Percentiles rank a stretch among this genome's conserved stretches.
phyloP scores from a whole-genome alignment of 92 coral and sea anemone species.

The Bergia puertoricense region DNA sequence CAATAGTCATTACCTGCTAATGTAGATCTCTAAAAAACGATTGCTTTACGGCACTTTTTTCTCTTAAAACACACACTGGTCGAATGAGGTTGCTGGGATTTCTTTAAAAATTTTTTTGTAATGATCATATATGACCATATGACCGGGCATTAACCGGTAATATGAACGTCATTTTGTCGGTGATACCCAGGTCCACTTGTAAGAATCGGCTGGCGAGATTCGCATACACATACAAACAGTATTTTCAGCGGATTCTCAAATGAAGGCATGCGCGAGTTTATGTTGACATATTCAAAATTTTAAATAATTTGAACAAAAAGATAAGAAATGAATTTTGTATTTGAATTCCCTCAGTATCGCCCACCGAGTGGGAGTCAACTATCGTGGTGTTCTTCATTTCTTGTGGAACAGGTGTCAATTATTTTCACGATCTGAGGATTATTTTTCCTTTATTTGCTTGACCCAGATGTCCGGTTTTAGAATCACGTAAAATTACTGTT shows the following conservation, averaged over 20 bases:
- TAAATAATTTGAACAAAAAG: background rate
- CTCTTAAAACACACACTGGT: too few relatives aligned
- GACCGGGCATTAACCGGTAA: too few relatives aligned
- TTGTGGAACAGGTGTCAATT: background rate
- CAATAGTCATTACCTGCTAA: too few relatives aligned
- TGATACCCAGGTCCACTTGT: background rate
- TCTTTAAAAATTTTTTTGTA: too few relatives aligned
- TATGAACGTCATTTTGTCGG: too few relatives aligned
- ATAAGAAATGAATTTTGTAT: background rate
- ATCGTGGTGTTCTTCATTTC: background rate
- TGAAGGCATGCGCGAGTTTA: background rate
- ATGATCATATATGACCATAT: too few relatives aligned
- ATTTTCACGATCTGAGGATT: background rate
- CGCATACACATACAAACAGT: background rate
- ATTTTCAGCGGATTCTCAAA: conserved; percentile 17
- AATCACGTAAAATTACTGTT: conserved; percentile 27
- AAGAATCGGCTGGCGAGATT: conserved; percentile 7
- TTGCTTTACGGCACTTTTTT: too few relatives aligned
- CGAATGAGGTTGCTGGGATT: too few relatives aligned
- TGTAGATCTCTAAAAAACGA: too few relatives aligned
- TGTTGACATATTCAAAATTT: conserved; percentile 8
- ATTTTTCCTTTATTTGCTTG: background rate
- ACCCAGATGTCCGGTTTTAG: conserved; percentile 23
- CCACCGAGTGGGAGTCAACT: background rate
- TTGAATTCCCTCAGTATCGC: background rate